Conservation (phyloP, 2,888 invertebrate species). For the Furcula furcula region DNA sequence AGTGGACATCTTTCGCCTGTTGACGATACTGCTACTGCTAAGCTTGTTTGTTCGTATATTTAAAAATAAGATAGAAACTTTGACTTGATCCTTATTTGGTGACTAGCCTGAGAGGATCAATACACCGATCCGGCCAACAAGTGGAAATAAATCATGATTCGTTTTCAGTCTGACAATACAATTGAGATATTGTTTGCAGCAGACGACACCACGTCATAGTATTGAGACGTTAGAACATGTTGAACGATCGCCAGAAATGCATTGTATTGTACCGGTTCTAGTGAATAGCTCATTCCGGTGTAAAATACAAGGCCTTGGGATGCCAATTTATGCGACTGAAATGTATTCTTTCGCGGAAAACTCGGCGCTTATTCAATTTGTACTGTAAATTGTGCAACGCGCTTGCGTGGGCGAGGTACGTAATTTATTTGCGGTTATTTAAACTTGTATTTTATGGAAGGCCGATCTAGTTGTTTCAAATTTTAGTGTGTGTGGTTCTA, state of each 20-base stretch:
- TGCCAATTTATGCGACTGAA: slow-evolving; percentile 3
- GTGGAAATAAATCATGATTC: no score
- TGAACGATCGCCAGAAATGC: slow-evolving; percentile 26
- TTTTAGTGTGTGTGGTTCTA: not conserved
- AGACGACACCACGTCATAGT: slow-evolving; percentile 10
- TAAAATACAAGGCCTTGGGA: not conserved
- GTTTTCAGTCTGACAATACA: no score
- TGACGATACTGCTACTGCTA: no score
- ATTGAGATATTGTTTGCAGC: slow-evolving; percentile 15
- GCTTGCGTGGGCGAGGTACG: not conserved
- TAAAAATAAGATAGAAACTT: no score
- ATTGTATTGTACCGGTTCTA: no score
- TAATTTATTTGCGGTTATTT: not conserved
- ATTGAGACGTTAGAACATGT: slow-evolving; percentile 24
- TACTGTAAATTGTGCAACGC: not conserved
- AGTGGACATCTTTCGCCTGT: no score
- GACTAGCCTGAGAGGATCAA: no score
- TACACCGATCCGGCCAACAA: no score
- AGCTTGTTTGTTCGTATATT: no score
- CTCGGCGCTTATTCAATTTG: not conserved
- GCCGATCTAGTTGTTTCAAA: not conserved
- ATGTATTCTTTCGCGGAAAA: not conserved
- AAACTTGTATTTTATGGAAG: not conserved
- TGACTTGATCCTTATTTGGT: no score
- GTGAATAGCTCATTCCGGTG: slow-evolving; percentile 12